A percentile compares a stretch with the other conserved stretches of the same genome.
These are phyloP conservation scores for Coleophora deauratella DNA, from an alignment of 2,888 invertebrate species.

Conservation along the genomic window DNA sequence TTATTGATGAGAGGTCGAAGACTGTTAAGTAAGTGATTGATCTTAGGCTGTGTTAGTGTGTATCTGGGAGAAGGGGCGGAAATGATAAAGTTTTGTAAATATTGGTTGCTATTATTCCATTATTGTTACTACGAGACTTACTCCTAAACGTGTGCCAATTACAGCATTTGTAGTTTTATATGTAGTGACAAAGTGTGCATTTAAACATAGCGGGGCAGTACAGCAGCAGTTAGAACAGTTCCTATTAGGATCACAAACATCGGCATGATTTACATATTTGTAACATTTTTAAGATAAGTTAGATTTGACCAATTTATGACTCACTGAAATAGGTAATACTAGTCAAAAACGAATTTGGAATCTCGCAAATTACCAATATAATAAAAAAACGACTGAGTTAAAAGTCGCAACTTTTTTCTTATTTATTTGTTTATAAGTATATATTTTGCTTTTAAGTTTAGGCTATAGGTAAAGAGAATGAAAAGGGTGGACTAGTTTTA, in stretches of 20 bases:
- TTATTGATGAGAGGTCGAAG: conserved; percentile 7
- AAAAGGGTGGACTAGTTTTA: conserved; percentile 20
- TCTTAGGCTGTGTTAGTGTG: conserved; percentile 13
- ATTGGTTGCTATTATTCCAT: conserved; percentile 5
- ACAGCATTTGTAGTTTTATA: no score
- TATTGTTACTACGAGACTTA: no score
- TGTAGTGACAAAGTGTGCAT: no score
- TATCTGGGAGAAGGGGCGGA: conserved; percentile 3
- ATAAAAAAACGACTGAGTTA: conserved; percentile 5
- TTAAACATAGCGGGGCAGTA: background rate
- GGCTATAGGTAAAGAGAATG: conserved; percentile 31
- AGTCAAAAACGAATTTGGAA: conserved; percentile 17
- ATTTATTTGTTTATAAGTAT: conserved; percentile 5
- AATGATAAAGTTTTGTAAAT: conserved; percentile 2
- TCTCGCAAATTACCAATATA: conserved; percentile 10
- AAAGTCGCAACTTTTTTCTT: conserved; percentile 25
- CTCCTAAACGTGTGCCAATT: conserved; percentile 2
- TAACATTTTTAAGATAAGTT: no score
- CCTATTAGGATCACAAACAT: no score
- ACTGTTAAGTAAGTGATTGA: conserved; percentile 10
- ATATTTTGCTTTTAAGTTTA: conserved; percentile 32
- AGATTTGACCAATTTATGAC: no score
- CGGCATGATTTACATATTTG: no score
- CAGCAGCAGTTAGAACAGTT: background rate
- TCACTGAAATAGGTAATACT: no score